Percentiles rank a stretch among this genome's conserved stretches.
Evolutionary conservation across 1,140 invertebrate species (phyloP).

Genomic region (Tyrophagus putrescentiae): DNA sequence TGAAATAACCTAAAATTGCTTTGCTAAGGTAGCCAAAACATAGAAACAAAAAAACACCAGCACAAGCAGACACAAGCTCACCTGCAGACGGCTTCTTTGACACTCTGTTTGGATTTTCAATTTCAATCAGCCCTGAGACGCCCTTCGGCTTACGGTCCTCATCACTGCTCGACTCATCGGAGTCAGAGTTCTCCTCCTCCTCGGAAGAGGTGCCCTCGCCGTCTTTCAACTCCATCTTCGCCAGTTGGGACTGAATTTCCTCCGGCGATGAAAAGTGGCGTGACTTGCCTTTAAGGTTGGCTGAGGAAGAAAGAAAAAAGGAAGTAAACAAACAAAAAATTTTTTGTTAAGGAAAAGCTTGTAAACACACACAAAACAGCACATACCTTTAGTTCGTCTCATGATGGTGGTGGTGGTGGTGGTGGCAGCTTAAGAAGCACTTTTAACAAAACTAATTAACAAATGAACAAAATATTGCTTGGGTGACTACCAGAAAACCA

Average conservation of each 20-base stretch:
- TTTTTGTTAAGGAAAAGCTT: background rate
- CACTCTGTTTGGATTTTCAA: constrained; percentile 87
- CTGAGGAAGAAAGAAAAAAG: background rate
- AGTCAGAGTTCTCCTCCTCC: constrained; percentile 22
- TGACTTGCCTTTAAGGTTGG: constrained; percentile 65
- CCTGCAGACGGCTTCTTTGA: constrained; percentile 76
- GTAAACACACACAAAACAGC: no score
- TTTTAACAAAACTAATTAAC: no score
- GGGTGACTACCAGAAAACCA: no score
- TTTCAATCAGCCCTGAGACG: constrained; percentile 68
- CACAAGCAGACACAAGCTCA: constrained; percentile 49
- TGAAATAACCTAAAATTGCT: no score
- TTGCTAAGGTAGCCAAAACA: background rate
- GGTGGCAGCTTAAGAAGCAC: no score
- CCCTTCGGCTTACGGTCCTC: constrained; percentile 44
- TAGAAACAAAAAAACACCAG: constrained; percentile 38
- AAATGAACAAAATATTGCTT: no score
- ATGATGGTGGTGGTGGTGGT: no score
- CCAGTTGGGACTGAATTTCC: constrained; percentile 61
- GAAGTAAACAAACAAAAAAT: background rate
- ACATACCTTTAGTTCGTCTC: background rate
- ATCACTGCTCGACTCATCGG: constrained; percentile 22
- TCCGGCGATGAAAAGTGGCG: constrained; percentile 85
- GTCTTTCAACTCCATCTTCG: constrained; percentile 52
- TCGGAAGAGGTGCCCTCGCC: constrained; percentile 45